Evolutionary conservation across 1,140 invertebrate species (phyloP), one percentile per base, ranked within the genome.

Genomic region (Phymastichus coffea): DNA sequence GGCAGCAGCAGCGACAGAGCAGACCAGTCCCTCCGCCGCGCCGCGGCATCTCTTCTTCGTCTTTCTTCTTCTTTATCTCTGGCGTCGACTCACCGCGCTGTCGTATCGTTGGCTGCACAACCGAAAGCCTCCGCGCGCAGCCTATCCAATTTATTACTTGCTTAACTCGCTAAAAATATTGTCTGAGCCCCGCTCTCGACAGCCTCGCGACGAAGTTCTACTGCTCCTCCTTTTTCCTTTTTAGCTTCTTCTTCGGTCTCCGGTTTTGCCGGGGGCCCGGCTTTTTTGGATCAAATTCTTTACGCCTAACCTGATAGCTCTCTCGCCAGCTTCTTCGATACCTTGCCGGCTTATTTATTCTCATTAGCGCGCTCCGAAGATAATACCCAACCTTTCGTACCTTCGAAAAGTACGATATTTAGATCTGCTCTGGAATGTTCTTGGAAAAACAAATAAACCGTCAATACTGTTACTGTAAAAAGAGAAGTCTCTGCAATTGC

Each of bases 221-320:
- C 57, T 65, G 52, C 61, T 59, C 63, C 48, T 57, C 12, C 23
- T 37, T 49, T 19, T 40, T 41, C 2, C n/a, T 15, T 26, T 46
- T 35, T 38, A 2, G 35, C 37, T 22, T n/a, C n/a, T n/a, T n/a
- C 15, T 17, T n/a, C 28, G 1, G 4, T 26, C 17, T 14, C 6
- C 2, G 3, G n/a, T 25, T 2, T 33, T 28, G 15, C 47, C 1
- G 3, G 26, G 1, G 17, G n/a, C 23, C 20, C 15, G 46, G 30
- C 38, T 14, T 23, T 43, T 51, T 28, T 53, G 35, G n/a, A 48
- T 47, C 37, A 26, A 40, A 14, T 47, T 54, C 30, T 44, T 57
- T 49, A 61, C 35, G 57, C 43, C 63, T 57, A 49, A 59, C 65
- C 61, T 66, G 60, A 60, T 57, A 63, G 23, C 54, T n/a, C n/a